Percentiles rank a stretch among this genome's conserved stretches.
Conservation (phyloP, 2,797 vertebrate species). For the Thaleichthys pacificus region DNA sequence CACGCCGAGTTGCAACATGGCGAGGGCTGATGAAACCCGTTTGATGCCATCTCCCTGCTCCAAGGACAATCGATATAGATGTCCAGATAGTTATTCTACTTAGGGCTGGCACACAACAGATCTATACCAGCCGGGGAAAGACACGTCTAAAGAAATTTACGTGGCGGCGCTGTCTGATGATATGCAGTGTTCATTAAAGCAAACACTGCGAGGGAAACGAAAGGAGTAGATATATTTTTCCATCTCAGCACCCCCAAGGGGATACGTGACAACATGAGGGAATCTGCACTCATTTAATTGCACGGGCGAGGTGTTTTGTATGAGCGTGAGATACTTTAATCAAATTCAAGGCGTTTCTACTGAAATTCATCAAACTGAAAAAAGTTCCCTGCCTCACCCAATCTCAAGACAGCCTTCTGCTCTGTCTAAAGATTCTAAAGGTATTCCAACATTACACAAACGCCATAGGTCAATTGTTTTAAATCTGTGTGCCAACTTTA, state of each 20-base stretch:
- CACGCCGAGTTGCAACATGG: slow-evolving; percentile 33
- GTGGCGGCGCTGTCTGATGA: background rate
- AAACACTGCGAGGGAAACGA: slow-evolving; percentile 11
- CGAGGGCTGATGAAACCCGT: slow-evolving; percentile 36
- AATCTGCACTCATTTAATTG: slow-evolving; percentile 2
- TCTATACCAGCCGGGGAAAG: background rate
- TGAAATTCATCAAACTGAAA: background rate
- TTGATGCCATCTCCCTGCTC: slow-evolving; percentile 44
- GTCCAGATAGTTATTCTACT: slow-evolving; percentile 11
- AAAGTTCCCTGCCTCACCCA: background rate
- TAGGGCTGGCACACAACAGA: slow-evolving; percentile 7
- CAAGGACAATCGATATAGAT: slow-evolving; percentile 56
- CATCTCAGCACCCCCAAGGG: background rate
- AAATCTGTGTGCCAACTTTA: background rate
- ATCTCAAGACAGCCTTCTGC: background rate
- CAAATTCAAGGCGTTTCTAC: background rate
- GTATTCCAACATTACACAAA: too few species aligned
- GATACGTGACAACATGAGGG: background rate
- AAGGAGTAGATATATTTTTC: slow-evolving; percentile 24
- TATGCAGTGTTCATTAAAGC: background rate
- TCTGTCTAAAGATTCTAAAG: background rate
- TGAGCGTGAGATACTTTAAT: background rate
- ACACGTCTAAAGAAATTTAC: slow-evolving; percentile 1
- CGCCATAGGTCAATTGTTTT: background rate
- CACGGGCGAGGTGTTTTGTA: slow-evolving; percentile 28